Evolutionary conservation across 2,888 invertebrate species (phyloP), one percentile per base, ranked within the genome.

Genomic region (Drosophila paramelanica): DNA sequence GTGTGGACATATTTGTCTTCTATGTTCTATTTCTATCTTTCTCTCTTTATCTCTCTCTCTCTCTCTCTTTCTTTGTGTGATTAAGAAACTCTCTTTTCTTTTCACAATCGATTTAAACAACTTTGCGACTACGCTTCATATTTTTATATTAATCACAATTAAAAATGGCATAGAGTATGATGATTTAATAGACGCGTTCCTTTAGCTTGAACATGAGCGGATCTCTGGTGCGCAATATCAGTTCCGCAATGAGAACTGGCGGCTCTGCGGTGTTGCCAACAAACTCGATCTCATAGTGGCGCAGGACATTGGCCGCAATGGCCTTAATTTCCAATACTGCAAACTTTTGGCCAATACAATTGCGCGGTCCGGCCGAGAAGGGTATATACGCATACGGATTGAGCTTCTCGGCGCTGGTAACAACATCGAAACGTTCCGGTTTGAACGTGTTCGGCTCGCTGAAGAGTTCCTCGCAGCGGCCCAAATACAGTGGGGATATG

Each of bases 331-430:
- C 92, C 27, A 92, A 62, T 75, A 92, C 87, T 31, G 92, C 92
- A 57, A 92, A 92, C 64, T 91, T 92, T 65, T 93, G 93, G 1
- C 92, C 92, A 75, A 92, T 92, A 65, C 92, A 92, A 73, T 92
- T 92, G 5, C 92, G 90, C 8, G 92, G 85, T 0, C 92, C 92
- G 0, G 92, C 92, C 14, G 92, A 92, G 50, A 92, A 92, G 5
- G 92, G 92, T 60, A 92, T 91, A 65, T 90, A 92, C 3, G 91
- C 90, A 59, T 91, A 93, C 0, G 92, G 92, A 77, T 91, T 92
- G 27, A 84, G 79, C 65, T 91, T 91, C 42, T 91, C 91, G 0
- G 84, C 81, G 47, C 79, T 90, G 38, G 80, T 89, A 3, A 88
- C 88, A 5, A 88, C 78, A 67, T 90, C 88, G 62, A 92, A 93